Evolutionary conservation across 2,888 invertebrate species (phyloP).

Genomic region (Lasioglossum morio): DNA sequence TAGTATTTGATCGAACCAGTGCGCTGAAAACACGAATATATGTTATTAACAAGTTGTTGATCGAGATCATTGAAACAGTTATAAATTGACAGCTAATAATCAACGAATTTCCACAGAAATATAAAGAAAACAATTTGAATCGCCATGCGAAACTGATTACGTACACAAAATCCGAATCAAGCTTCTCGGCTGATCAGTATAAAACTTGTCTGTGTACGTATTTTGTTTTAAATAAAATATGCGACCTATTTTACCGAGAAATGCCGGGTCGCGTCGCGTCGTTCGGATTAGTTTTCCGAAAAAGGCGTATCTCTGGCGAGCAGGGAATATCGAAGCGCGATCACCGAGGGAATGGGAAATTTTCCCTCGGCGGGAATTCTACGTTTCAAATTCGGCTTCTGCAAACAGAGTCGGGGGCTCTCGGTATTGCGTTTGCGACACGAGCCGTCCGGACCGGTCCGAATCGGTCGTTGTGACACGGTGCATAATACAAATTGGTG

Average conservation of each 20-base stretch:
- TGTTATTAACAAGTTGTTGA: too few relatives aligned
- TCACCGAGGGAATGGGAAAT: slow-evolving; percentile 2
- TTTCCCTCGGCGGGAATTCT: slow-evolving; percentile 26
- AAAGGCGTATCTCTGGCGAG: neutral
- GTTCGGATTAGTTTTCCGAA: neutral
- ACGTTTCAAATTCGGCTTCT: slow-evolving; percentile 30
- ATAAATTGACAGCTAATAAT: too few relatives aligned
- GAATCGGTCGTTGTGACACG: slow-evolving; percentile 40
- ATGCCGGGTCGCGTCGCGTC: too few relatives aligned
- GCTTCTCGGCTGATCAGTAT: neutral
- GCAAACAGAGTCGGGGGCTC: slow-evolving; percentile 35
- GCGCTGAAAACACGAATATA: too few relatives aligned
- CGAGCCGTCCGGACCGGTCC: neutral
- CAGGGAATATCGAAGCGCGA: neutral
- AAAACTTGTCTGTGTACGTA: neutral
- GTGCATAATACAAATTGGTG: slow-evolving; percentile 57
- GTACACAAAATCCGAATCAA: neutral
- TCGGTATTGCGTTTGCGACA: slow-evolving; percentile 29
- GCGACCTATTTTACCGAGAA: too few relatives aligned
- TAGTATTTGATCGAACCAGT: too few relatives aligned
- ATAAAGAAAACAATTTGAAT: too few relatives aligned
- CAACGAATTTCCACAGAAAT: too few relatives aligned
- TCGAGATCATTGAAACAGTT: too few relatives aligned
- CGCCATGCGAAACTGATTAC: too few relatives aligned
- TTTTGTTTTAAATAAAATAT: neutral